Percentiles rank a stretch among this genome's conserved stretches.
phyloP scores from a whole-genome alignment of 2,888 invertebrate genomes.

The Drosophila villosipedis region DNA sequence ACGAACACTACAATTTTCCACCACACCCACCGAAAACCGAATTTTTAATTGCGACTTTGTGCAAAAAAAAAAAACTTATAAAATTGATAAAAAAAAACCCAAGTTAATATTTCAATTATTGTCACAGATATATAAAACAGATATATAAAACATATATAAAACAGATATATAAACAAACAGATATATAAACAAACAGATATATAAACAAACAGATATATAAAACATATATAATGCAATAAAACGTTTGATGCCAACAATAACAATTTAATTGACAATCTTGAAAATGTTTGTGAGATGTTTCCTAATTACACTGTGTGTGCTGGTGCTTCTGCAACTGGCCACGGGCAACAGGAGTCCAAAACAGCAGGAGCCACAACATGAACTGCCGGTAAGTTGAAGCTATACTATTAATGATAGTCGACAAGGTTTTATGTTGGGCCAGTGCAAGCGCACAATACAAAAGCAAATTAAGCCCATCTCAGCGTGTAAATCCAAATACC shows the following conservation, averaged over 20 bases:
- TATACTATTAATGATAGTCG: neutral
- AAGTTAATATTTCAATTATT: conserved; percentile 9
- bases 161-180: neutral
- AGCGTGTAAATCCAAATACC: conserved; percentile 81
- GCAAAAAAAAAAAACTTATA: conserved; percentile 34
- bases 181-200: neutral
- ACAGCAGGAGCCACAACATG: conserved; percentile 49
- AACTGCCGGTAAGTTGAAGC: conserved; percentile 70
- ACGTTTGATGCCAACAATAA: conserved; percentile 10
- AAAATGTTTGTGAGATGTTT: conserved; percentile 67
- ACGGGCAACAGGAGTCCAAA: conserved; percentile 41
- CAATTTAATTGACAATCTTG: conserved; percentile 19
- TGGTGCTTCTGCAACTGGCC: conserved; percentile 50
- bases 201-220: neutral
- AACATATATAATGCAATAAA: conserved; percentile 34
- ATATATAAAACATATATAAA: neutral
- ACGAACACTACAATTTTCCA: conserved; percentile 45
- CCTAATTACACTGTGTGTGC: conserved; percentile 47
- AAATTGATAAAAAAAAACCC: neutral
- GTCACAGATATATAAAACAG: neutral
- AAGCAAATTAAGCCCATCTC: conserved; percentile 10
- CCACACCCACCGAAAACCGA: conserved; percentile 21
- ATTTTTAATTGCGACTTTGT: conserved; percentile 59
- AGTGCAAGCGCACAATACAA: neutral
- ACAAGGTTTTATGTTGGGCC: neutral